Evolutionary conservation across 1,140 invertebrate species (phyloP), one percentile per base, ranked within the genome.

Genomic region (Diplogasteroides magnus): DNA sequence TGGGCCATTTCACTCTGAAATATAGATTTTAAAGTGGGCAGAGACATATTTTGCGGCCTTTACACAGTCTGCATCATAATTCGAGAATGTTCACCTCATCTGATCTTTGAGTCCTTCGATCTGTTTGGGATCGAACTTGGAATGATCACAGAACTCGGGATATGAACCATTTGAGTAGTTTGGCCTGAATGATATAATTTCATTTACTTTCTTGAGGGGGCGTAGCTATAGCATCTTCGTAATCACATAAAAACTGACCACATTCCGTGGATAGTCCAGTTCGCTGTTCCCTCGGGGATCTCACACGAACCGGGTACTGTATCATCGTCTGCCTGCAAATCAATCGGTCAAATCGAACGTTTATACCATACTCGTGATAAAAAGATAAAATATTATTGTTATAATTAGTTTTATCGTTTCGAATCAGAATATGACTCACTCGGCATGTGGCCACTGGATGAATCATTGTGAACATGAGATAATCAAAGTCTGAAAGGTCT

Each of bases 251-350:
- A 48, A 48, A 48, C 6, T 48, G 6, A 48, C 69, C 69, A 71
- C 2, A 71, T 31, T 15, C 69, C 69, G 31, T 71, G 69, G 60
- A 71, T 48, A 0, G 64, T 28, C 69, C 69, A 71, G 28, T 66
- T 27, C 2, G 69, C 62, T n/a, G 63, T 71, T 48, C 58, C 64
- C 6, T 31, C n/a, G 23, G 69, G 69, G 26, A 71, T 66, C 31
- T 71, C 69, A 32, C 69, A 71, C 6, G 69, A 71, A 15, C 65
- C 69, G 31, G 69, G 69, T 14, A 48, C 37, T 19, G 6, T 6
- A 48, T 48, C 37, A 19, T 48, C 37, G 37, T 48, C 37, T 6
- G 37, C 37, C 37, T 11, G n/a, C n/a, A n/a, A n/a, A n/a, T n/a
- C n/a, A n/a, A n/a, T n/a, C n/a, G n/a, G n/a, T n/a, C n/a, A n/a